phyloP scores from a whole-genome alignment of 2,888 invertebrate genomes.

The Chrysodeixis includens region DNA sequence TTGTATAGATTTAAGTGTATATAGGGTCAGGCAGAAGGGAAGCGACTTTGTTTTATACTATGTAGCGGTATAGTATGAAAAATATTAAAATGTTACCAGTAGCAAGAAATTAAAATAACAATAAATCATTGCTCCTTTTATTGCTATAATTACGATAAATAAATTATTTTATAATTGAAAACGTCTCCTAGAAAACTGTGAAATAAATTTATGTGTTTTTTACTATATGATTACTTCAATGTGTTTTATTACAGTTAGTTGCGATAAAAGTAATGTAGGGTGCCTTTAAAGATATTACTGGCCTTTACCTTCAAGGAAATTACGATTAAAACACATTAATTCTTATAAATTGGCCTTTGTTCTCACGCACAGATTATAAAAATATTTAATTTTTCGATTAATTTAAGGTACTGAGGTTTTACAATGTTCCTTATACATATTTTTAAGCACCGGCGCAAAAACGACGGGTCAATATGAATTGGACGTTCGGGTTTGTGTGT shows the following conservation, averaged over 20 bases:
- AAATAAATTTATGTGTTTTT: slow-evolving; percentile 19
- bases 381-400: slow-evolving; percentile 7
- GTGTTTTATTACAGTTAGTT: slow-evolving; percentile 18
- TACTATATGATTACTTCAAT: slow-evolving; percentile 23
- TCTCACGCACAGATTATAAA: slow-evolving; percentile 31
- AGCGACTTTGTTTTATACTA: no score
- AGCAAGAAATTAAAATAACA: background rate
- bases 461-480: no score
- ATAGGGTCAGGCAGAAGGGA: no score
- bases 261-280: slow-evolving; percentile 21
- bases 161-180: slow-evolving; percentile 3
- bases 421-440: no score
- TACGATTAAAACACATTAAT: slow-evolving; percentile 39
- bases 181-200: background rate
- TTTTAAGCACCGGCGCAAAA: no score
- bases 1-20: no score
- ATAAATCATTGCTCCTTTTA: background rate
- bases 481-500: no score
- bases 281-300: slow-evolving; percentile 14
- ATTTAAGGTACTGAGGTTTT: background rate
- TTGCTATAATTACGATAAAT: background rate
- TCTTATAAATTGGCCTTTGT: slow-evolving; percentile 39
- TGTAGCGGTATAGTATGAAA: no score
- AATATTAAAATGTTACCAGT: no score
- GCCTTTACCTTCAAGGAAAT: slow-evolving; percentile 24